Conservation (phyloP, 2,113 vertebrate genomes). For the Astatoreochromis straeleni region DNA sequence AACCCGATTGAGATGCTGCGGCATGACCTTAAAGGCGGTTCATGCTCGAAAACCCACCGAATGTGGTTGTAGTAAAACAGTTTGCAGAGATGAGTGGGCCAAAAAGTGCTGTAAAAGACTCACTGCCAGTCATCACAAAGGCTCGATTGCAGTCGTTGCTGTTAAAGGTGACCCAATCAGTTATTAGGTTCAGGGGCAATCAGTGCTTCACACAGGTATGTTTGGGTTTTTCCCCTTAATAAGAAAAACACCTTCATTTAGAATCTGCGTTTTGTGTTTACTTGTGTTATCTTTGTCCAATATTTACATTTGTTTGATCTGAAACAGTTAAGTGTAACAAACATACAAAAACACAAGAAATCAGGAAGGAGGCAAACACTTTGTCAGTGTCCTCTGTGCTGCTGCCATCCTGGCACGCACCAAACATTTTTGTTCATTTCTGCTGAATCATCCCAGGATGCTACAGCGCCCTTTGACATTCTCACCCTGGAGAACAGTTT, state of each 20-base stretch:
- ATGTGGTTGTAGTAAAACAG: background rate
- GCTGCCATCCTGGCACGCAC: background rate
- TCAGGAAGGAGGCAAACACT: background rate
- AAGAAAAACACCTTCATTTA: background rate
- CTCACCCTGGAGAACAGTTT: background rate
- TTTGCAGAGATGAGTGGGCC: background rate
- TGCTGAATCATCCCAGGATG: background rate
- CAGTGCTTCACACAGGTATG: rapidly evolving
- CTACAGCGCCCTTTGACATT: rapidly evolving
- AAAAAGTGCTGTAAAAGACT: background rate
- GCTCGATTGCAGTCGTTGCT: rapidly evolving
- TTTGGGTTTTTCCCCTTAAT: background rate
- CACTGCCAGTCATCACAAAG: background rate
- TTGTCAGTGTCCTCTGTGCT: background rate
- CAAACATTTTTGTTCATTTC: background rate
- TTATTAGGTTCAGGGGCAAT: background rate
- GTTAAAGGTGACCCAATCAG: background rate
- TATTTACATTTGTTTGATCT: background rate
- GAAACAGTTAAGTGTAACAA: background rate
- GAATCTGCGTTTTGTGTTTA: background rate
- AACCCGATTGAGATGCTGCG: background rate
- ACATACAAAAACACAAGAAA: background rate
- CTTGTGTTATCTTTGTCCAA: background rate
- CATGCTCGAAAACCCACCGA: rapidly evolving
- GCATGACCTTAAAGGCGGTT: background rate